Conservation (phyloP, 2,888 invertebrate genomes). For the Drosophila lutescens region DNA sequence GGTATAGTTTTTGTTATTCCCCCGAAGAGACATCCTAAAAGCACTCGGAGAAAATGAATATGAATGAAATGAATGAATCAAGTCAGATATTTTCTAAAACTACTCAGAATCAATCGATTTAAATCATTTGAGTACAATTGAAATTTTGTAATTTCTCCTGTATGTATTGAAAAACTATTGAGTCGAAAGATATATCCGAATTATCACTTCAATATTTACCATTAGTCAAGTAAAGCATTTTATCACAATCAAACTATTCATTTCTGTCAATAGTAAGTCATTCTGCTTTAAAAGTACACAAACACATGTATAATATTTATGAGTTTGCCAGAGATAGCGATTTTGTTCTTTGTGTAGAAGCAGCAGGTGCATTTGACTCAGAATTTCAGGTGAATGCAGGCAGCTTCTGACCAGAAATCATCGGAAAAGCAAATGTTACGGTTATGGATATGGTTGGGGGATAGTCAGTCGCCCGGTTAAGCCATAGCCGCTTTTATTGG, state of each 20-base stretch:
- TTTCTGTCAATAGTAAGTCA: too few species aligned
- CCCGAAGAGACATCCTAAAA: slow-evolving; percentile 2
- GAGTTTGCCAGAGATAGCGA: neutral
- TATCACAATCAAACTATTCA: too few species aligned
- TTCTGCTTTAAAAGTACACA: too few species aligned
- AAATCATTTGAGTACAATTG: too few species aligned
- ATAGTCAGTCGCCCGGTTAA: neutral
- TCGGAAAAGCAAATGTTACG: slow-evolving; percentile 27
- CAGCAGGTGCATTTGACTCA: slow-evolving; percentile 27
- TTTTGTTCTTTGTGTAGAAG: slow-evolving; percentile 8
- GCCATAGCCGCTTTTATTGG: slow-evolving; percentile 23
- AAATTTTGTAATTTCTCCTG: too few species aligned
- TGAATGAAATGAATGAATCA: too few species aligned
- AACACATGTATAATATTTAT: too few species aligned
- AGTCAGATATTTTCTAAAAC: neutral
- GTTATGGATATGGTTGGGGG: slow-evolving; percentile 5
- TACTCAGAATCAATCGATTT: too few species aligned
- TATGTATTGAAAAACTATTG: too few species aligned
- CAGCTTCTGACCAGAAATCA: slow-evolving; percentile 17
- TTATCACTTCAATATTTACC: too few species aligned
- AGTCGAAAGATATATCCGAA: too few species aligned
- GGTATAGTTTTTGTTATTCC: slow-evolving; percentile 55
- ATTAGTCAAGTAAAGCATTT: too few species aligned
- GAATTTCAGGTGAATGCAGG: slow-evolving; percentile 11
- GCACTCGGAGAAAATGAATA: slow-evolving; percentile 4